Evolutionary conservation across 2,797 vertebrate genomes (phyloP).

Genomic region (Falco novaeseelandiae): DNA sequence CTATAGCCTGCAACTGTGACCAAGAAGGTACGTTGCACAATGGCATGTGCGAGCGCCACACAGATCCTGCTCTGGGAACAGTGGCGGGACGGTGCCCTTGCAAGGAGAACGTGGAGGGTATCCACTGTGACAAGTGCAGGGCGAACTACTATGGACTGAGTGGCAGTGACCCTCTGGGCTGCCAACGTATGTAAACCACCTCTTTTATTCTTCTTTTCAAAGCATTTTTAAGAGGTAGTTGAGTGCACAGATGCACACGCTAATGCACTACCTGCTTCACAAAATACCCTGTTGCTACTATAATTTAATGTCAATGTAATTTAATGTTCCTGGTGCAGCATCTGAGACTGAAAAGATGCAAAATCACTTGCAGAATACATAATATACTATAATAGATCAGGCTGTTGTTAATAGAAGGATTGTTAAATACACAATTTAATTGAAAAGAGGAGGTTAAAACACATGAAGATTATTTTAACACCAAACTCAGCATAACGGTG

Average conservation of each 20-base stretch:
- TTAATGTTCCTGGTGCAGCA: not conserved
- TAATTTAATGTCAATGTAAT: not conserved
- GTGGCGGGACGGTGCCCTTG: constrained; percentile 80
- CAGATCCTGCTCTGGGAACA: constrained; percentile 38
- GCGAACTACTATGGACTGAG: constrained; percentile 80
- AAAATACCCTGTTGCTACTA: not conserved
- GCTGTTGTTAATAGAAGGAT: not conserved
- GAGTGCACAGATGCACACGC: not conserved
- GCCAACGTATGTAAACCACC: constrained; percentile 78
- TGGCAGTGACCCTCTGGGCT: constrained; percentile 76
- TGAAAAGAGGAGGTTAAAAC: not conserved
- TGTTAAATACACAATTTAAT: not conserved
- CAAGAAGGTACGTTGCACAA: constrained; percentile 72
- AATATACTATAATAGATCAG: not conserved
- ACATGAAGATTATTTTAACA: not conserved
- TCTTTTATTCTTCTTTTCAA: not conserved
- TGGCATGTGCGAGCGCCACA: constrained; percentile 78
- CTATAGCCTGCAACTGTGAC: constrained; percentile 85
- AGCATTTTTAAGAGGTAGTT: not conserved
- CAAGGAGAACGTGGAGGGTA: constrained; percentile 87
- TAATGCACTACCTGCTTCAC: not conserved
- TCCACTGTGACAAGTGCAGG: constrained; percentile 83
- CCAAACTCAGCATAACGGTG: not conserved
- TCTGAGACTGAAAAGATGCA: not conserved
- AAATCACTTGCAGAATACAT: not conserved